Conservation (phyloP, 2,113 vertebrate genomes). For the Myotis yumanensis region DNA sequence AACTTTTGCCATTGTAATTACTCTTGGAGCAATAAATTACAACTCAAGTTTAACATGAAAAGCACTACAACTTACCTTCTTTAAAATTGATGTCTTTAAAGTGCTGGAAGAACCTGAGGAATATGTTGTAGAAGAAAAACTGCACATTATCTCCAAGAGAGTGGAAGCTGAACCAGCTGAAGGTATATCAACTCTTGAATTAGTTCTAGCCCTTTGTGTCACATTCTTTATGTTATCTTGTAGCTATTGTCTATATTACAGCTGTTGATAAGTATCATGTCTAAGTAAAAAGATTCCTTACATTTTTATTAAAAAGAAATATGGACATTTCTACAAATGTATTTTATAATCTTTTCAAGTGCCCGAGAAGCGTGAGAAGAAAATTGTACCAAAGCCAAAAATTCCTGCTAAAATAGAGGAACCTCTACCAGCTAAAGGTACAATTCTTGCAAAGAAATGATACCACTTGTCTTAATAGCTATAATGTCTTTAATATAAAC, state of each 20-base stretch:
- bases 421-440: constrained; percentile 77
- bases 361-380: constrained; percentile 79
- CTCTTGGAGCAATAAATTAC: constrained; percentile 34
- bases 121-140: constrained; percentile 81
- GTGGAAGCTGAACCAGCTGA: constrained; percentile 80
- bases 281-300: not conserved
- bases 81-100: constrained; percentile 81
- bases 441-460: not conserved
- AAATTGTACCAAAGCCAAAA: constrained; percentile 80
- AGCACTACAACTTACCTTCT: constrained; percentile 57
- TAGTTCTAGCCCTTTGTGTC: not conserved
- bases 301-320: constrained; percentile 32
- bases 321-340: constrained; percentile 64
- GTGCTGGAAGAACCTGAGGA: constrained; percentile 84
- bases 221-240: not conserved
- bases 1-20: constrained; percentile 31
- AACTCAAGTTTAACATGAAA: constrained; percentile 41
- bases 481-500: not conserved
- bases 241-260: not conserved
- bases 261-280: not conserved
- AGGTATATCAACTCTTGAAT: constrained; percentile 78
- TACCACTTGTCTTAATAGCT: not conserved
- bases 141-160: constrained; percentile 81
- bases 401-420: constrained; percentile 74
- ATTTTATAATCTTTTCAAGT: constrained; percentile 85